phyloP scores from a whole-genome alignment of 1,140 invertebrate genomes.

The Panonychus citri region DNA sequence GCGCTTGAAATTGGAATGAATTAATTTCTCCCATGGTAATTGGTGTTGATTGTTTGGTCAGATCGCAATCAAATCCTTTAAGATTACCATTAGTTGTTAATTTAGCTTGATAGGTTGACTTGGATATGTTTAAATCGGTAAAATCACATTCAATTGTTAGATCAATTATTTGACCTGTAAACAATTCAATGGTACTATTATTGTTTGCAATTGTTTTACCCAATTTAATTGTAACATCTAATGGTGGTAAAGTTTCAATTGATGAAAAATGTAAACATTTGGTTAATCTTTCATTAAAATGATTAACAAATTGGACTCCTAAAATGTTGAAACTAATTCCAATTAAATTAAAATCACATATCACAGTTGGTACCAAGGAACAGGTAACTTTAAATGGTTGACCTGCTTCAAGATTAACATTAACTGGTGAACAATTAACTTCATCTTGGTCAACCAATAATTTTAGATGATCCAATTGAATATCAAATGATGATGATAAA shows the following conservation, averaged over 20 bases:
- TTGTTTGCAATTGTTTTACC: not conserved
- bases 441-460: not conserved
- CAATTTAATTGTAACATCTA: conserved; percentile 13
- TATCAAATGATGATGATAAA: not conserved
- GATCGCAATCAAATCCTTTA: not conserved
- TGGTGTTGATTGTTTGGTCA: not conserved
- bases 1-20: not conserved
- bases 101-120: not conserved
- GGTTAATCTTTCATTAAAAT: conserved; percentile 11
- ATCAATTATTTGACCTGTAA: not conserved
- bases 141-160: not conserved
- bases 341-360: conserved; percentile 2
- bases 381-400: not conserved
- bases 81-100: not conserved
- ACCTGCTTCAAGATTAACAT: not conserved
- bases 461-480: not conserved
- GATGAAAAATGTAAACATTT: conserved; percentile 20
- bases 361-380: conserved; percentile 9
- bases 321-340: conserved; percentile 3
- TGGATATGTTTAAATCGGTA: not conserved
- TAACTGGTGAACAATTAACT: not conserved
- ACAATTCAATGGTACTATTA: not conserved
- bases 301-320: not conserved
- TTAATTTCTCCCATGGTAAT: not conserved
- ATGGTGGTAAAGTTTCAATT: conserved; percentile 1